Base-by-base conservation (phyloP, 2,797 vertebrate species). In the Peromyscus attwateri region DNA sequence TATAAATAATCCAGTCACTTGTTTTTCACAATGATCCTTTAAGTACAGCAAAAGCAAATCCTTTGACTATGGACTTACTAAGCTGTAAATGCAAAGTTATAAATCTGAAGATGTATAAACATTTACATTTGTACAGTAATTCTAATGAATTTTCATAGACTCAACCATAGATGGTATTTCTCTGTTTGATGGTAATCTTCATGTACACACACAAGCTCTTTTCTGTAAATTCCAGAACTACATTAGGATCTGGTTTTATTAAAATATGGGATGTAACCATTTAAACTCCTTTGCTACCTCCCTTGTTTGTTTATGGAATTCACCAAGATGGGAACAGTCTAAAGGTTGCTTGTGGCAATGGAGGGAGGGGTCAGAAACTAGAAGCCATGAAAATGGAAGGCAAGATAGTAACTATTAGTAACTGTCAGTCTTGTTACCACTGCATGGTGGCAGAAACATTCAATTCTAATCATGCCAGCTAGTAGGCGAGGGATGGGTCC, bases 111-210 rank as follows among this genome's bases (percentile, higher is more conserved):
- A 82, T 62, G 11, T 89, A 0, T 89, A 77, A 83, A 40, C 70
- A 46, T 57, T 87, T 89, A 71, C 46, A 91, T 27, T 52, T 95
- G 64, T 55, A 66, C 3, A 37, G 19, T 70, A 49, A 87, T 92
- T 87, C 80, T 76, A 92, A 80, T 77, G 3, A 82, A 64, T 93
- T 94, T 96, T 91, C 85, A 68, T 75, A 71, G 91, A 87, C 25
- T 21, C 57, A 88, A 29, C 0, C 3, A 49, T 84, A 37, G 55
- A 49, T 82, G 83, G 92, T 84, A 17, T 60, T 31, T 87, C 87
- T 95, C 88, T 90, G 25, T 80, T 62, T 68, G 57, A 40, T 76
- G 49, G 12, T 62, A 81, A 77, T 84, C 75, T 82, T 81, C 37
- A 60, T 34, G 13, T n/a, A 75, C 27, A 25, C 4, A 27, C 43